Evolutionary conservation across 2,888 invertebrate genomes (phyloP), one percentile per base, ranked within the genome.

Genomic region (Crepidodera aurea): DNA sequence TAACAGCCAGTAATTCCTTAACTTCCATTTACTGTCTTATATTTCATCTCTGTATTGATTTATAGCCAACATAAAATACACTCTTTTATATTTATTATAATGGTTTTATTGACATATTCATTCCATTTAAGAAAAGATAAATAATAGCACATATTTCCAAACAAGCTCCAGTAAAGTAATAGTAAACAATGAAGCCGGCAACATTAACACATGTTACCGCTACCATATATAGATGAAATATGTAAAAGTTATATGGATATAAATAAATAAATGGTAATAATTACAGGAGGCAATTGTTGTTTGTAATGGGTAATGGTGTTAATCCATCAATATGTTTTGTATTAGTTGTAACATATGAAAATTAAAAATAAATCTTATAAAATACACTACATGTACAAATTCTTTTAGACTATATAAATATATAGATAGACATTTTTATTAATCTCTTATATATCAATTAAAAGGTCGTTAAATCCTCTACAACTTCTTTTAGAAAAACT

Each of bases 211-310:
- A 18, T 40, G 40, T 40, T 16, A 18, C 18, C 1, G 40, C 40
- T 40, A 40, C 40, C 40, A 40, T 40, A 40, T 40, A 40, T 40
- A 40, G 40, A 18, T 40, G 40, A 18, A 18, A 18, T 40, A 40
- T 40, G 18, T 10, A 12, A 13, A 37, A 37, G 4, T 15, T n/a
- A 32, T 6, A 32, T 32, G 10, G 32, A 10, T 2, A 32, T 32
- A 32, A 32, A 32, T 32, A 32, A n/a, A 32, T 32, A 32, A 32
- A n/a, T 32, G 2, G 10, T 32, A n/a, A 32, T 32, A 32, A 32
- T 32, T 32, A 32, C 12, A 10, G 10, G 12, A 8, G 12, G 32
- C 32, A 8, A 8, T 32, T 32, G 32, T 32, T 4, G 22, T 22
- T 22, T 22, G 22, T 22, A 22, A 22, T 22, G 6, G 22, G 6